Base-by-base conservation (phyloP, 2,113 vertebrate genomes). In the Dasypus novemcinctus region DNA sequence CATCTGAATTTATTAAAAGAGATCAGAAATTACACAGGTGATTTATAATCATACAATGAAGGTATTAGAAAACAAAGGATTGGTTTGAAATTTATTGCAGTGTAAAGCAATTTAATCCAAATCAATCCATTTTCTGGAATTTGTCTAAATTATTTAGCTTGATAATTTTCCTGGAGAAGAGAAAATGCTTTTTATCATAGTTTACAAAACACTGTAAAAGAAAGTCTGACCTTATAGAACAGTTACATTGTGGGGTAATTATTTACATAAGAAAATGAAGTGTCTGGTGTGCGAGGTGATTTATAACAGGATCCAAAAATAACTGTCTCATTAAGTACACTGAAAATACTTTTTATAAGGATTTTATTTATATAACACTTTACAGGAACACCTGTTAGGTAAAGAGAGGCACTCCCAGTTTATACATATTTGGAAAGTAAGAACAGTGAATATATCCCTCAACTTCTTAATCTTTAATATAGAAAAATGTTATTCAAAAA, bases 401-500 rank as follows among this genome's bases (percentile, higher is more conserved):
- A 63, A 72, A 64, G 31, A 94, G n/a, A 84, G 57, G 20, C 8
- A 33, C 36, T 68, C 25, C 12, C 41, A 87, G 23, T 18, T 63
- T 69, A 43, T 13, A 33, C 9, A 46, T n/a, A 57, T 43, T 74
- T 11, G n/a, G 75, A 66, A 59, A 87, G n/a, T 69, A 17, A 79
- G 46, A 15, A n/a, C 31, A 14, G 64, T 75, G 7, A 63, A 52
- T 33, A 72, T 66, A 59, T 23, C 13, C 27, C 20, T 63, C 54
- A 72, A 57, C 63, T 72, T 74, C 61, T 49, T 78, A 66, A 83
- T 46, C 75, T 92, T 71, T 11, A 84, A 96, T 74, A 61, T 41
- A 74, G 38, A 87, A 91, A 91, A 93, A 91, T 88, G 1, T 38
- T 80, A 80, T 83, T 91, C 31, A 21, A 93, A 82, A 63, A 90